These are phyloP conservation scores for Trichacis sp. DNA, from an alignment of 2,888 invertebrate genomes.

Conservation along the genomic window DNA sequence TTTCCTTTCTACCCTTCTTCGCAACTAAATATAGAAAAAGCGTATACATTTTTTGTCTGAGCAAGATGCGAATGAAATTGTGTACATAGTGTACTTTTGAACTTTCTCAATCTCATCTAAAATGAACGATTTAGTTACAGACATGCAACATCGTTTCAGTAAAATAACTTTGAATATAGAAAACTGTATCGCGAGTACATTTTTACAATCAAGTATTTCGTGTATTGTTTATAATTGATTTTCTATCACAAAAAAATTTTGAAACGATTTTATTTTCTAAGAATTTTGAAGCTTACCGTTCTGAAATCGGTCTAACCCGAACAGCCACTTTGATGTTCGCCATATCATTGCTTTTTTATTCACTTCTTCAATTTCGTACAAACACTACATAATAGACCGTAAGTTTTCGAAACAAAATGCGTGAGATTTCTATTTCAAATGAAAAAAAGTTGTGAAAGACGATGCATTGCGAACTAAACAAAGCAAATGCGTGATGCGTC, in stretches of 20 bases:
- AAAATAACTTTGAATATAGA: too few relatives aligned
- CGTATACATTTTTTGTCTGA: conserved; percentile 4
- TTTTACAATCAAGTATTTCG: too few relatives aligned
- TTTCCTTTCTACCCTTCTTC: conserved; percentile 29
- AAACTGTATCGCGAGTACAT: too few relatives aligned
- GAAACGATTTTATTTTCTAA: too few relatives aligned
- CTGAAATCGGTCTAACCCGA: conserved; percentile 75
- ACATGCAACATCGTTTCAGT: too few relatives aligned
- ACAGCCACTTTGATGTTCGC: conserved; percentile 77
- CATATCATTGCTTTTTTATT: conserved; percentile 70
- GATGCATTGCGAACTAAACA: background rate
- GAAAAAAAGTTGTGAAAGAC: background rate
- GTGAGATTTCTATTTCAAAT: too few relatives aligned
- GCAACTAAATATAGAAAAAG: conserved; percentile 44
- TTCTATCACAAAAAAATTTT: too few relatives aligned
- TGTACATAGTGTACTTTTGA: conserved; percentile 3
- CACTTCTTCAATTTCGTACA: too few relatives aligned
- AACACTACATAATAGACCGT: background rate
- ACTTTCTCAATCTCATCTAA: background rate
- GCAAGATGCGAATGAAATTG: conserved; percentile 6
- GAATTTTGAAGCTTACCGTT: too few relatives aligned
- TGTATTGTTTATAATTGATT: too few relatives aligned
- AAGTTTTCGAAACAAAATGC: background rate
- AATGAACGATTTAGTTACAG: too few relatives aligned
- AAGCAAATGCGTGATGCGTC: conserved; percentile 35